Percentiles rank a stretch among this genome's conserved stretches.
Conservation (phyloP, 2,113 vertebrate genomes). For the Meleagris gallopavo region DNA sequence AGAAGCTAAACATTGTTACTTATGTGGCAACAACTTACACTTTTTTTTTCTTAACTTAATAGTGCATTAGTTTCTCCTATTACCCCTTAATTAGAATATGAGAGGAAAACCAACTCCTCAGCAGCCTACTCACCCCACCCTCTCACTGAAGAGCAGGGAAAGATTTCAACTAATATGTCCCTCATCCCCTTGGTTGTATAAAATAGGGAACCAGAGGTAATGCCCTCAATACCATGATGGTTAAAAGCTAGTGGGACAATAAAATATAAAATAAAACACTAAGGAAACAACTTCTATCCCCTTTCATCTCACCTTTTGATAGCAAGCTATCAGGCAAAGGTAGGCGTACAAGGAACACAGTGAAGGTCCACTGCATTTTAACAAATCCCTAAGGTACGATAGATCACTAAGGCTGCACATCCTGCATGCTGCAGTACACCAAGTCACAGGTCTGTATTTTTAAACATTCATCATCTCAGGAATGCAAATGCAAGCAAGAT, state of each 20-base stretch:
- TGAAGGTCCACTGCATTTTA: neutral
- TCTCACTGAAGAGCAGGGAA: neutral
- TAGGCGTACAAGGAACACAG: accelerated
- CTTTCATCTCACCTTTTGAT: neutral
- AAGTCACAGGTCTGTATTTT: neutral
- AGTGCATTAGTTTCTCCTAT: neutral
- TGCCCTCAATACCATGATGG: neutral
- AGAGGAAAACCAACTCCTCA: neutral
- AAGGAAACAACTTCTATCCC: neutral
- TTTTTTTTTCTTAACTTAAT: neutral
- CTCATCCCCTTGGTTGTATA: accelerated
- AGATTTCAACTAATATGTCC: neutral
- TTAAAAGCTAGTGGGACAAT: neutral
- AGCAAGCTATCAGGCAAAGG: neutral
- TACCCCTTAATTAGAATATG: neutral
- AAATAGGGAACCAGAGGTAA: neutral
- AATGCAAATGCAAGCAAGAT: neutral
- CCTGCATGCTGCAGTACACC: neutral
- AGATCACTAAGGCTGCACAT: too few relatives aligned
- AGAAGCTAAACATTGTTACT: neutral
- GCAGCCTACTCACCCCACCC: neutral
- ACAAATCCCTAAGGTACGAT: neutral
- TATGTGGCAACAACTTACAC: neutral
- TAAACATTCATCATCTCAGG: neutral
- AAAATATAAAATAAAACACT: neutral